Base-by-base conservation (phyloP, 1,140 invertebrate species). In the Hylaeus volcanicus region DNA sequence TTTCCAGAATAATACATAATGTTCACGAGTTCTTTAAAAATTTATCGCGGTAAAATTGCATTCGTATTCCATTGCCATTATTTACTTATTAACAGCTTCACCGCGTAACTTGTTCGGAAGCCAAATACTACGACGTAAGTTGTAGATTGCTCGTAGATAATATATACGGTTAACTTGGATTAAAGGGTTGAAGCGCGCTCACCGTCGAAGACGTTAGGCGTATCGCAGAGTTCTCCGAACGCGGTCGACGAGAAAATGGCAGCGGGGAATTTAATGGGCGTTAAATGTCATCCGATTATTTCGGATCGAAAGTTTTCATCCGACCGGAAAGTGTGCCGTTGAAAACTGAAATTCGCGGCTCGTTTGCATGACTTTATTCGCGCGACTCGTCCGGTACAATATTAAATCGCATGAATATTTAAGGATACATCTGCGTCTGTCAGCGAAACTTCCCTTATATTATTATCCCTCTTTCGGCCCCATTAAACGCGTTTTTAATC, bases 321-420 rank as follows among this genome's bases (percentile, higher is more conserved):
- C 6, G n/a, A 41, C 3, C 37, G 37, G 56, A n/a, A 39, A 69
- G 45, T 83, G 74, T 51, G 51, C 55, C 60, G 48, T 56, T 26
- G 81, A 82, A 83, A 63, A 12, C 43, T 84, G 72, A 84, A 86
- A 77, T 77, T 76, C 69, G 71, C 72, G 70, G 60, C 82, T 85
- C 73, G 79, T 86, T 86, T 85, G 83, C 83, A 82, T 82, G 79
- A 82, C 76, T 86, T 86, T 74, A 82, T 82, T 26, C 71, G 80
- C 72, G 61, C 75, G 79, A 84, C 69, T 64, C 83, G 79, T 73
- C 65, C 1, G 61, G 65, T 26, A 26, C 78, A 39, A 84, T 87
- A 87, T 87, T 85, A 81, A 87, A 87, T 82, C 72, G 65, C 79
- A 87, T 87, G 86, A 87, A 87, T 87, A 87, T 87, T 87, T 87